Percentiles rank a stretch among this genome's conserved stretches.
Evolutionary conservation across 2,113 vertebrate genomes (phyloP).

Genomic region (Microcebus ravelobensis): DNA sequence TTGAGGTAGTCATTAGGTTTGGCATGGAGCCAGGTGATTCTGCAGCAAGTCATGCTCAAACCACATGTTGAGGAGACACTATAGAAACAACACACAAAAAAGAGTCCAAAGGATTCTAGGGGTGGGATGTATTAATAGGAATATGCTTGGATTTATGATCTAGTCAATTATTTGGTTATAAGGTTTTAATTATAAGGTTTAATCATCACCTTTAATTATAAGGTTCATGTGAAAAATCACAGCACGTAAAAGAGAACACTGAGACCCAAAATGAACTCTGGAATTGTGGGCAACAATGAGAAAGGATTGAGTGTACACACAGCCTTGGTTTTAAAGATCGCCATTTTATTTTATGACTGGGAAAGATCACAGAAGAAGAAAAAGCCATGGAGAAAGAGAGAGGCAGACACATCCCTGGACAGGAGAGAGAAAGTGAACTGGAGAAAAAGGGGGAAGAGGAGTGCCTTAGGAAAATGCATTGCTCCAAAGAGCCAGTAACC

Average conservation of each 20-base stretch:
- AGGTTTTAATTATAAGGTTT: no score
- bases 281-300: not conserved
- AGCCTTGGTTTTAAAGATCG: not conserved
- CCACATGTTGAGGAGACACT: not conserved
- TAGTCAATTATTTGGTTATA: no score
- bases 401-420: not conserved
- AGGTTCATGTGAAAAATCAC: not conserved
- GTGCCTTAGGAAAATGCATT: not conserved
- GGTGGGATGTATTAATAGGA: not conserved
- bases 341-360: not conserved
- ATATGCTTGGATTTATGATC: not conserved
- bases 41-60: not conserved
- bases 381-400: not conserved
- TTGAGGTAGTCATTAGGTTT: not conserved
- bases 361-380: not conserved
- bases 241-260: not conserved
- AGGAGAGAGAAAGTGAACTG: not conserved
- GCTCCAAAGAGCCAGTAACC: not conserved
- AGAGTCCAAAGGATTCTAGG: not conserved
- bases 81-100: not conserved
- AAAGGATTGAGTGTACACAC: not conserved
- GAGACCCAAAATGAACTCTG: not conserved
- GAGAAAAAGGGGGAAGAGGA: not conserved
- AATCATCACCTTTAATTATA: not conserved
- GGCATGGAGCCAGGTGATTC: not conserved